Evolutionary conservation across 2,888 invertebrate genomes (phyloP).

Genomic region (Tetranychus piercei): DNA sequence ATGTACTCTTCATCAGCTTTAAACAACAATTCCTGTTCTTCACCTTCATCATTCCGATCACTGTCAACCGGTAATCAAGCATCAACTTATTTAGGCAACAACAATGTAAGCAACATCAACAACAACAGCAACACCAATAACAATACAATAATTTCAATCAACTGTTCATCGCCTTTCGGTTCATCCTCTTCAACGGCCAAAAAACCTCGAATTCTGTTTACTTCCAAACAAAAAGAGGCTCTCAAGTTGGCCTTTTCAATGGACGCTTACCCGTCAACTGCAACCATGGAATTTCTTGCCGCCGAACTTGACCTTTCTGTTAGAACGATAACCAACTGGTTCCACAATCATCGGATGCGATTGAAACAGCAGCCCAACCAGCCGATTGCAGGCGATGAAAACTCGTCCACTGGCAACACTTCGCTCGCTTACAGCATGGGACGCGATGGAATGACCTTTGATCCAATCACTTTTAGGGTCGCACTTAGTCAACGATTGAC

Average conservation of each 20-base stretch:
- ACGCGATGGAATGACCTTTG: conserved; percentile 40
- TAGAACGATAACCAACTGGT: conserved; percentile 97
- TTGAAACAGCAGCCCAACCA: conserved; percentile 47
- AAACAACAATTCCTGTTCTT: conserved; percentile 3
- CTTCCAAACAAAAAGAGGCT: conserved; percentile 94
- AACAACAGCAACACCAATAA: conserved; percentile 7
- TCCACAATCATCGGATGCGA: conserved; percentile 98
- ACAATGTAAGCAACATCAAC: background rate
- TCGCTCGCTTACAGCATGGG: conserved; percentile 21
- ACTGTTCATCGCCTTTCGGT: background rate
- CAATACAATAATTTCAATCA: background rate
- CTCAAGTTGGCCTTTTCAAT: conserved; percentile 76
- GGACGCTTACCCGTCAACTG: conserved; percentile 91
- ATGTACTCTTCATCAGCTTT: background rate
- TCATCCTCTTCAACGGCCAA: conserved; percentile 35
- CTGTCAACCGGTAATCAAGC: background rate
- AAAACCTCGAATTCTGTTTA: conserved; percentile 86
- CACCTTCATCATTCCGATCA: background rate
- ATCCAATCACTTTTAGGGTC: conserved; percentile 74
- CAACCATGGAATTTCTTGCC: conserved; percentile 76
- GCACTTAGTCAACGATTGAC: conserved; percentile 69
- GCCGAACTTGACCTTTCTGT: conserved; percentile 73
- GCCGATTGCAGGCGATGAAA: conserved; percentile 21
- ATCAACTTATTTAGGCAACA: background rate
- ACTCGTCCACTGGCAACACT: conserved; percentile 14